Percentiles rank a stretch among this genome's conserved stretches.
These are phyloP conservation scores for Epinephelus lanceolatus DNA, from an alignment of 2,113 vertebrate species.

Conservation along the genomic window DNA sequence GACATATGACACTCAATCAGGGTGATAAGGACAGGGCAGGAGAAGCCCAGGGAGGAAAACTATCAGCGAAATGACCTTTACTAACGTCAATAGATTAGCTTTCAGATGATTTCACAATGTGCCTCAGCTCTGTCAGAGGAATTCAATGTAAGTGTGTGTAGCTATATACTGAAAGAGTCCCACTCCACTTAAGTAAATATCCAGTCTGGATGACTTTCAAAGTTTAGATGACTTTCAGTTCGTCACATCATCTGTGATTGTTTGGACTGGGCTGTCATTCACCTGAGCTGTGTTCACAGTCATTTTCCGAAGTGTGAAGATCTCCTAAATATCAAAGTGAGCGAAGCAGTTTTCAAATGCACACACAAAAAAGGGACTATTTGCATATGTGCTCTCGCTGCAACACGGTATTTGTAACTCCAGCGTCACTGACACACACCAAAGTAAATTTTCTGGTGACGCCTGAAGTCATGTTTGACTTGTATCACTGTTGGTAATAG, in stretches of 20 bases:
- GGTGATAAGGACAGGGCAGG: slow-evolving; percentile 8
- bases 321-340: neutral
- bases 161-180: neutral
- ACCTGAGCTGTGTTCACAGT: neutral
- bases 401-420: neutral
- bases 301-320: neutral
- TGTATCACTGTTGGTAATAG: slow-evolving; percentile 7
- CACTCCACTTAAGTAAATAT: neutral
- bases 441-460: neutral
- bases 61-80: slow-evolving; percentile 36
- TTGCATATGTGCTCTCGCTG: neutral
- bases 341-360: neutral
- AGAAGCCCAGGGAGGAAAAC: neutral
- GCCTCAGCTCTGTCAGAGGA: slow-evolving; percentile 9
- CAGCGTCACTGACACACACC: neutral
- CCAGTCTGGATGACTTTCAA: slow-evolving; percentile 13
- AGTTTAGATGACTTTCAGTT: neutral
- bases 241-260: neutral
- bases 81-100: slow-evolving; percentile 14
- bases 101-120: slow-evolving; percentile 20
- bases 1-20: slow-evolving; percentile 44
- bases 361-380: neutral
- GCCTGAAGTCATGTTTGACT: slow-evolving; percentile 40
- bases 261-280: neutral
- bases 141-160: neutral